Conservation (phyloP, 2,888 invertebrate species). For the Caradrina kadenii region DNA sequence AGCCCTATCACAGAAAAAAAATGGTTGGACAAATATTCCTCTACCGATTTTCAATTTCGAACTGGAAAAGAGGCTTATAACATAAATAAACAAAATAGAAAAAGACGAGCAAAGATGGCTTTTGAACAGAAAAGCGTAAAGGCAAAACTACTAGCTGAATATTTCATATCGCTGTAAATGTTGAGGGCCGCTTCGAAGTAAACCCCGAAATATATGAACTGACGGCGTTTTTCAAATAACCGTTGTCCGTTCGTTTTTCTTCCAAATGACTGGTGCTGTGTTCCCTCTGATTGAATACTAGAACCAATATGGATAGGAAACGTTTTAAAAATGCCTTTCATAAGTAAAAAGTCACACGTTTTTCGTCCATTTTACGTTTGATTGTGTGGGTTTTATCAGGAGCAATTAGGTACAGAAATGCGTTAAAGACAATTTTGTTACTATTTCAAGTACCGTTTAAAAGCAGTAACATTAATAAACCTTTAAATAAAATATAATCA, state of each 20-base stretch:
- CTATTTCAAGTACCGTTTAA: no score
- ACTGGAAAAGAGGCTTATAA: neutral
- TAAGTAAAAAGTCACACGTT: neutral
- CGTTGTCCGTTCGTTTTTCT: neutral
- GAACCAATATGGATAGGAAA: no score
- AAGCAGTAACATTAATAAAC: no score
- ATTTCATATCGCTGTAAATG: conserved; percentile 9
- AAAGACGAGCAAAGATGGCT: neutral
- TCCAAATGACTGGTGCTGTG: neutral
- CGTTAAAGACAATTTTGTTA: no score
- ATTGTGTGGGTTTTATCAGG: no score
- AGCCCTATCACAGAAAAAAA: no score
- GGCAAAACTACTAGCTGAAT: neutral
- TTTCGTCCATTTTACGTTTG: no score
- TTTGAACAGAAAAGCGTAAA: neutral
- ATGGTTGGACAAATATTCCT: neutral
- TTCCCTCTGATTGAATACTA: neutral
- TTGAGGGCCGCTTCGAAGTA: neutral
- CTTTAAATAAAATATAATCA: no score
- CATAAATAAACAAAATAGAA: neutral
- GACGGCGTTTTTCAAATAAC: neutral
- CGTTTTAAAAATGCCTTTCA: neutral
- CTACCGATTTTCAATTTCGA: neutral
- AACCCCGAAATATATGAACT: neutral
- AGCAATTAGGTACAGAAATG: no score